Conservation (phyloP, 2,113 vertebrate species). For the Sakesphorus luctuosus region DNA sequence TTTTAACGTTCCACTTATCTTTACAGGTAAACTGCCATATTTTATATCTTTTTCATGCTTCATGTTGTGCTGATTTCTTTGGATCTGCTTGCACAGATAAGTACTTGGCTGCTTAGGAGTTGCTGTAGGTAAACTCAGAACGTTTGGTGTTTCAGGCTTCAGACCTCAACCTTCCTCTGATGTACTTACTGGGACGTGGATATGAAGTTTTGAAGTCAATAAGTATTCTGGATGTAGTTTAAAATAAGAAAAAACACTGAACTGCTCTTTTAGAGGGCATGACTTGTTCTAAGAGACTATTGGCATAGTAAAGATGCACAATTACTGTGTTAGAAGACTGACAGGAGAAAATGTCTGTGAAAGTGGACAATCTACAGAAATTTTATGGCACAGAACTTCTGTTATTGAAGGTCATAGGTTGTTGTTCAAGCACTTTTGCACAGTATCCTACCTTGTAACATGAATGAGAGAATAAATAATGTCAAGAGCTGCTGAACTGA, state of each 20-base stretch:
- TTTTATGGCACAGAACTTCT: background rate
- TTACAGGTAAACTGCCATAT: background rate
- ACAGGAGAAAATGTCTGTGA: background rate
- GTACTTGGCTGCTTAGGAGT: background rate
- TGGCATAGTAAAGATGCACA: background rate
- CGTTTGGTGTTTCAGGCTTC: background rate
- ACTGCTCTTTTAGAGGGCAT: background rate
- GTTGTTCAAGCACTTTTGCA: background rate
- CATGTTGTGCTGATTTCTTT: background rate
- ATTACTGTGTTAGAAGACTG: background rate
- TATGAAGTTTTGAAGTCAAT: background rate
- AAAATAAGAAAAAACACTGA: background rate
- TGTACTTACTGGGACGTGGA: background rate
- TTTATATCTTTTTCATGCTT: background rate
- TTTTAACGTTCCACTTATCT: background rate
- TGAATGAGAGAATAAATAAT: slow-evolving; percentile 1
- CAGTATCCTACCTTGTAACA: background rate
- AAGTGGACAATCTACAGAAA: background rate
- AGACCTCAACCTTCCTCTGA: background rate
- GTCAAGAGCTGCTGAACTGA: background rate
- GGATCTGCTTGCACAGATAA: slow-evolving; percentile 1
- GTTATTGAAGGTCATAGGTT: background rate
- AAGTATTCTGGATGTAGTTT: background rate
- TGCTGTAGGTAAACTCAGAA: background rate
- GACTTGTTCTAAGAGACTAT: background rate